These are phyloP conservation scores for Apteryx mantelli DNA, from an alignment of 2,113 vertebrate genomes.

Conservation along the genomic window DNA sequence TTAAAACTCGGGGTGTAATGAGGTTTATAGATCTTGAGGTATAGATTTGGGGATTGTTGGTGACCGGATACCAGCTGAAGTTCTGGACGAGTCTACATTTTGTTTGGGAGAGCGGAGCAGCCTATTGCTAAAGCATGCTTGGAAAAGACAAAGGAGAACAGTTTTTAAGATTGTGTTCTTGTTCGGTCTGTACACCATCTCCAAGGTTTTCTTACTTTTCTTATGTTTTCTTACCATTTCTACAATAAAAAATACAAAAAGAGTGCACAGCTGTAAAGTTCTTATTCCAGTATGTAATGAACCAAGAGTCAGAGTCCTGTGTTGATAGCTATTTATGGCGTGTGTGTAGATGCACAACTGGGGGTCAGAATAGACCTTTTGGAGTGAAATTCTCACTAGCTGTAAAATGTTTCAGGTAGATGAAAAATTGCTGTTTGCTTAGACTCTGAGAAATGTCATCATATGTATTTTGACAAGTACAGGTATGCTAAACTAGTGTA, in stretches of 20 bases:
- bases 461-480: background rate
- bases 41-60: background rate
- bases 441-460: background rate
- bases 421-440: background rate
- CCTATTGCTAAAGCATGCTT: accelerated
- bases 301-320: accelerated
- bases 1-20: accelerated
- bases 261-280: accelerated
- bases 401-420: background rate
- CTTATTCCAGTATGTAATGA: accelerated
- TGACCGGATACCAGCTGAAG: background rate
- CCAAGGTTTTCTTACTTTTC: accelerated
- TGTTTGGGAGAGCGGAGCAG: background rate
- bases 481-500: accelerated
- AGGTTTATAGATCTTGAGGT: background rate
- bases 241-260: accelerated
- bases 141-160: background rate
- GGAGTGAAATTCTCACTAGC: background rate
- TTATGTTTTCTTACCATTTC: background rate
- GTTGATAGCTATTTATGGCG: accelerated
- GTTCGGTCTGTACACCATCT: accelerated
- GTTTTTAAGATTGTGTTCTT: accelerated
- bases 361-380: accelerated
- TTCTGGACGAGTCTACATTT: accelerated
- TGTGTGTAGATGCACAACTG: background rate